Evolutionary conservation across 1,140 invertebrate species (phyloP), one percentile per base, ranked within the genome.

Genomic region (Drosophila pachea): DNA sequence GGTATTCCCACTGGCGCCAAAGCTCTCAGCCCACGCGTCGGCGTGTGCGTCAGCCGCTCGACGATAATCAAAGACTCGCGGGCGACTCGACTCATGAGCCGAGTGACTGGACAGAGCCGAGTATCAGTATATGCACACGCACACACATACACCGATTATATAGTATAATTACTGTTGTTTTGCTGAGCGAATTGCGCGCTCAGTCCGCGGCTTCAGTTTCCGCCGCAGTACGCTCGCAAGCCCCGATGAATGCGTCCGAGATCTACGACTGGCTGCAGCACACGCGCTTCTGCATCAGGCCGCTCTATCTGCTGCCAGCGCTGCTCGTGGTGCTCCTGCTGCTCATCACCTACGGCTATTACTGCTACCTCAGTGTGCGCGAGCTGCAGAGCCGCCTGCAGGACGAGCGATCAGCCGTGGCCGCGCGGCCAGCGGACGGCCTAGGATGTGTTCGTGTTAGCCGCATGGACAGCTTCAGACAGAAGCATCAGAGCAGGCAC

Each of bases 1-100:
- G 64, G 68, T 67, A 68, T 71, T 67, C 68, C 68, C 68, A 70
- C 9, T 54, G 68, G 68, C 49, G 52, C 59, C 9, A 16, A 14
- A 9, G 36, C 61, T 42, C 50, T 36, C n/a, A 40, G 38, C 56
- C 64, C 52, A 60, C 49, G 14, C 22, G 22, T 3, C 22, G 3
- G 22, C 14, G 14, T n/a, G 50, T 42, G 35, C 59, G 48, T 47
- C 6, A 43, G n/a, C 14, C 62, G 47, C 29, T 52, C 54, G 32
- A 14, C 65, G 65, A 67, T 67, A 67, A 60, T 67, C 56, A 67
- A 53, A 61, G 65, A 67, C 61, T 61, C 61, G 65, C 40, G 48
- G 14, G 53, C 35, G 53, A 58, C 31, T 48, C 66, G 36, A 36
- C 11, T 38, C 14, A 55, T 35, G 9, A 58, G 61, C 22, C 22